These are phyloP conservation scores for Muntiacus reevesi DNA, from an alignment of 2,113 vertebrate species.

Conservation along the genomic window DNA sequence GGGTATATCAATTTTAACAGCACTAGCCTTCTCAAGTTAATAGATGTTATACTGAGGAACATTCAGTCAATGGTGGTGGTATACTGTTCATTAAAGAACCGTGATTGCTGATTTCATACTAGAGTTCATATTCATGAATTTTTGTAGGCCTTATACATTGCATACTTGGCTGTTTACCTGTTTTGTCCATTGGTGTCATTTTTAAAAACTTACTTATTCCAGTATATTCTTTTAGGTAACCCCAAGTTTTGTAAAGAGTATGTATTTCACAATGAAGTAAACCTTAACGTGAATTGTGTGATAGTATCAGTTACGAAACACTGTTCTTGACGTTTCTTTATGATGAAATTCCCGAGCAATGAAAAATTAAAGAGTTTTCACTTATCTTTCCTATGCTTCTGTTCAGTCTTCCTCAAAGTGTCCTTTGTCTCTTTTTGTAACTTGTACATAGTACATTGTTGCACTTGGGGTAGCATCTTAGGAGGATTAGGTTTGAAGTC, in stretches of 20 bases:
- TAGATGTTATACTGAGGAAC: neutral
- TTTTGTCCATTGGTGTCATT: neutral
- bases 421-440: slow-evolving; percentile 1
- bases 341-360: neutral
- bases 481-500: neutral
- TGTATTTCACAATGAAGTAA: slow-evolving; percentile 28
- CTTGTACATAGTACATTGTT: neutral
- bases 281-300: neutral
- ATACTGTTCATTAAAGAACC: neutral
- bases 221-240: neutral
- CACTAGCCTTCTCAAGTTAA: neutral
- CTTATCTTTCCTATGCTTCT: neutral
- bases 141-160: neutral
- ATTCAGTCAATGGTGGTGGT: neutral
- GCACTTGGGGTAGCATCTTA: neutral
- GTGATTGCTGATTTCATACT: neutral
- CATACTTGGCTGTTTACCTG: neutral
- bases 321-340: neutral
- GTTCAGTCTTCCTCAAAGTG: neutral
- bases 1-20: neutral
- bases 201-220: neutral
- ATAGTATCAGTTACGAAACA: neutral
- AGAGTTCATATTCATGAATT: neutral
- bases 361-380: neutral
- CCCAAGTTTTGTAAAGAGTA: neutral